These are phyloP conservation scores for Antheraea yamamai DNA, from an alignment of 2,888 invertebrate species.

Conservation along the genomic window DNA sequence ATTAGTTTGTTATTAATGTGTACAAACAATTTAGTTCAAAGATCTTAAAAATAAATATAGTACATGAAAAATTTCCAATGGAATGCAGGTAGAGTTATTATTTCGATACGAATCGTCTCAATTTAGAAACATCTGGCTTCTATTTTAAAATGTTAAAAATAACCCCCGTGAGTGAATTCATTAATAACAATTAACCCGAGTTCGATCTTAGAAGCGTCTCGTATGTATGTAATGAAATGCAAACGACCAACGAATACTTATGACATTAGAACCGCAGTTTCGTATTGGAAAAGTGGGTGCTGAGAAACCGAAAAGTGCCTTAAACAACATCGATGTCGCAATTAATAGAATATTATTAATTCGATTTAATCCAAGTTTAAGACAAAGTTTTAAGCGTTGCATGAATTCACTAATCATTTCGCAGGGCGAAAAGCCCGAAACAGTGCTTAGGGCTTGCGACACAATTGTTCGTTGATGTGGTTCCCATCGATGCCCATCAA, in stretches of 20 bases:
- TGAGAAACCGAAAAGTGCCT: too few species aligned
- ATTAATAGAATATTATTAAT: too few species aligned
- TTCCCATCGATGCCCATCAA: too few species aligned
- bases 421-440: too few species aligned
- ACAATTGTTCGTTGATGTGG: too few species aligned
- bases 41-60: constrained; percentile 1
- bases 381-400: too few species aligned
- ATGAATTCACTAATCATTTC: too few species aligned
- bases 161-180: constrained; percentile 22
- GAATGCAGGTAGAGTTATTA: constrained; percentile 20
- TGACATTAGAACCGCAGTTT: background rate
- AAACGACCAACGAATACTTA: background rate
- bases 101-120: constrained; percentile 20
- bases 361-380: too few species aligned
- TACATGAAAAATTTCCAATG: constrained; percentile 27
- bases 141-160: constrained; percentile 29
- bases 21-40: constrained; percentile 2
- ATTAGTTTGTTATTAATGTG: background rate
- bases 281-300: background rate
- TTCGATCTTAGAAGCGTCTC: constrained; percentile 40
- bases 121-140: constrained; percentile 20
- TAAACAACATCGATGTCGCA: too few species aligned
- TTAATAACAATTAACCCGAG: constrained; percentile 20
- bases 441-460: too few species aligned
- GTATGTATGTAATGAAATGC: background rate